These are phyloP conservation scores for Tromatobia lineatoria DNA, from an alignment of 2,888 invertebrate species.

Conservation along the genomic window DNA sequence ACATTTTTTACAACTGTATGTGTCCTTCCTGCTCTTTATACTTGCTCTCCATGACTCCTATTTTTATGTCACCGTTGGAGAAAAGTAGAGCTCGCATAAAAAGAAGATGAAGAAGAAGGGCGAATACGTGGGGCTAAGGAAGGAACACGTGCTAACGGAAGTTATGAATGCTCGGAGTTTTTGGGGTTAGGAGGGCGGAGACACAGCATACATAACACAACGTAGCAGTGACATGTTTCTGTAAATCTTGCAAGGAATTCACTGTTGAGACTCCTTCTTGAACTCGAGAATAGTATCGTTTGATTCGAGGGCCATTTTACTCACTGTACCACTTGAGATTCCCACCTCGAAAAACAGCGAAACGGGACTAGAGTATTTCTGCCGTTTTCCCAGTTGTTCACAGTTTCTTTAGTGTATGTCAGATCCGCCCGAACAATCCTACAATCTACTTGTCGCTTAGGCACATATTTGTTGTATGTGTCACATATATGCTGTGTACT, in stretches of 20 bases:
- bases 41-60: neutral
- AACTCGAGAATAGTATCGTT: conserved; percentile 39
- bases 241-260: neutral
- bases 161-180: neutral
- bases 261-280: conserved; percentile 6
- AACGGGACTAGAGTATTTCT: neutral
- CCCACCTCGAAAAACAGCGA: conserved; percentile 19
- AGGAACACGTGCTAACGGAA: neutral
- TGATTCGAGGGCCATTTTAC: conserved; percentile 14
- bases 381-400: conserved; percentile 20
- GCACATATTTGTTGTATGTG: neutral
- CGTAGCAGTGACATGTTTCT: neutral
- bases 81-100: neutral
- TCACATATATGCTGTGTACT: too few species aligned
- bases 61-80: neutral
- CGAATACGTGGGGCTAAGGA: neutral
- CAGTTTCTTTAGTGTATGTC: conserved; percentile 18
- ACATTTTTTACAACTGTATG: neutral
- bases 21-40: conserved; percentile 1
- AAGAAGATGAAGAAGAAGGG: neutral
- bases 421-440: neutral
- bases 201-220: neutral
- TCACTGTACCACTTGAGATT: conserved; percentile 25
- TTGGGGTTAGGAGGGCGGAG: neutral
- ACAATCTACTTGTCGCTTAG: neutral